Evolutionary conservation across 2,888 invertebrate genomes (phyloP).

Genomic region (Timema podura): DNA sequence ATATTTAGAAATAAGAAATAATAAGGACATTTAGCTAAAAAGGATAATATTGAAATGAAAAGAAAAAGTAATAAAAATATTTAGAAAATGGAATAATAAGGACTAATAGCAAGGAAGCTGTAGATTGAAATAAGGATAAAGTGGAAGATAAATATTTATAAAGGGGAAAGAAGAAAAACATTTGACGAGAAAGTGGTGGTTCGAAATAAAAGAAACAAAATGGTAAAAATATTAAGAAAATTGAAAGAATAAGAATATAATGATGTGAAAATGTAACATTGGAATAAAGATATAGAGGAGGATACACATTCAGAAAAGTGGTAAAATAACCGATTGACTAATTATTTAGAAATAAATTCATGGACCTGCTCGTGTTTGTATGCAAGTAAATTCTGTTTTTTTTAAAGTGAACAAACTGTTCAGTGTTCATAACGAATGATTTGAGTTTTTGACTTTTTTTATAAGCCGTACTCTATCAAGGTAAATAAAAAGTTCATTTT

Average conservation of each 20-base stretch:
- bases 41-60: background rate
- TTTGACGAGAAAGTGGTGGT: background rate
- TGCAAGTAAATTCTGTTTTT: too few relatives aligned
- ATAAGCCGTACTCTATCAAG: too few relatives aligned
- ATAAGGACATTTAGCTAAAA: background rate
- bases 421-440: too few relatives aligned
- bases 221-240: background rate
- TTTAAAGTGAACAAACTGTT: too few relatives aligned
- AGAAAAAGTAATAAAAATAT: background rate
- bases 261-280: background rate
- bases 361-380: too few relatives aligned
- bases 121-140: background rate
- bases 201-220: background rate
- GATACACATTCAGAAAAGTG: background rate
- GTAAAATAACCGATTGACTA: background rate
- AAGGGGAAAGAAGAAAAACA: background rate
- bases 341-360: too few relatives aligned
- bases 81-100: background rate
- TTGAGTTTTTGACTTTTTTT: too few relatives aligned
- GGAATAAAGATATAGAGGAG: background rate
- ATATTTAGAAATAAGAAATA: slow-evolving; percentile 14
- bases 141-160: background rate
- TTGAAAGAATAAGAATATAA: background rate
- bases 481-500: too few relatives aligned
- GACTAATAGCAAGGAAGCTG: background rate